These are phyloP conservation scores for Muscicapa striata DNA, from an alignment of 2,797 vertebrate species.

Conservation along the genomic window DNA sequence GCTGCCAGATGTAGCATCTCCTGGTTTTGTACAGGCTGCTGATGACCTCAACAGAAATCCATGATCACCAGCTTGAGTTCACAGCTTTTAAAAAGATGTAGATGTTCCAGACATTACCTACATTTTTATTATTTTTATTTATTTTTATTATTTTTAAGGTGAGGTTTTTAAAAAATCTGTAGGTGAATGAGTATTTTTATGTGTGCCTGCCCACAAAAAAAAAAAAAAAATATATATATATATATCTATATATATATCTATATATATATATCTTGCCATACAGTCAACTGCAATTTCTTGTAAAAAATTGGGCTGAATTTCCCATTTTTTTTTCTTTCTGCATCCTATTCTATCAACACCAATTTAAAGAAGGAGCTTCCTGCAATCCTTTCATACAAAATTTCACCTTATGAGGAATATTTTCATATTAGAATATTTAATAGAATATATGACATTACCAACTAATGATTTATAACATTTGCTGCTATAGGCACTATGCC, in stretches of 20 bases:
- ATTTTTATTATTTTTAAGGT: neutral
- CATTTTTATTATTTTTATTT: neutral
- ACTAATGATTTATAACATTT: neutral
- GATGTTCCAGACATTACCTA: neutral
- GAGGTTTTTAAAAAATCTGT: rapidly evolving
- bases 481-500: neutral
- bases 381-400: neutral
- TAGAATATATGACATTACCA: neutral
- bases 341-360: neutral
- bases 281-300: neutral
- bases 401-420: neutral
- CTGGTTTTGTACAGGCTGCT: neutral
- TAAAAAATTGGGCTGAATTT: neutral
- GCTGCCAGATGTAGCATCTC: neutral
- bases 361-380: neutral
- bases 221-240: too few relatives aligned
- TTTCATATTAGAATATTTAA: neutral
- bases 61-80: neutral
- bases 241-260: too few relatives aligned
- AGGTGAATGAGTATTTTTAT: neutral
- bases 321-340: neutral
- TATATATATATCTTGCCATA: too few relatives aligned
- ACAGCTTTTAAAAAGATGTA: neutral
- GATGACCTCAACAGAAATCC: neutral
- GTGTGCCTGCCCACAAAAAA: neutral